These are phyloP conservation scores for Artemia sp. DNA, from an alignment of 2,888 invertebrate genomes.

Conservation along the genomic window DNA sequence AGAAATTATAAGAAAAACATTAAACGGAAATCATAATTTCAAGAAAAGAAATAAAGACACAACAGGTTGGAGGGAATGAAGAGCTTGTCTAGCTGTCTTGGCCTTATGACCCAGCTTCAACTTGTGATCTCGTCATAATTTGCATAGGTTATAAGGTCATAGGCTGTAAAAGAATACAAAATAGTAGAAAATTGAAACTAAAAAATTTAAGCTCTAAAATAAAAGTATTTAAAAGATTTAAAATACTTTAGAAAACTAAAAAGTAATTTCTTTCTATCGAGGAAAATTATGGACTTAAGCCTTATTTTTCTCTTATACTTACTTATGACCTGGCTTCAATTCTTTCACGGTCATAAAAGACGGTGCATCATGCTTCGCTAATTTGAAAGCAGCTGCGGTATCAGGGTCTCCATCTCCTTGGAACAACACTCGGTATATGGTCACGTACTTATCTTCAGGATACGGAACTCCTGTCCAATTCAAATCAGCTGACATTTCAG, in stretches of 20 bases:
- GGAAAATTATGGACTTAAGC: neutral
- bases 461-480: slow-evolving; percentile 69
- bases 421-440: slow-evolving; percentile 69
- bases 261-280: slow-evolving; percentile 8
- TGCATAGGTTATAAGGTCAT: too few relatives aligned
- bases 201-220: too few relatives aligned
- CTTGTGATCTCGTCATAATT: too few relatives aligned
- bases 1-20: too few relatives aligned
- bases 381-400: slow-evolving; percentile 48
- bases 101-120: too few relatives aligned
- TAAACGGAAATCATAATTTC: too few relatives aligned
- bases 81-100: too few relatives aligned
- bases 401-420: slow-evolving; percentile 57
- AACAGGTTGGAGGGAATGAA: too few relatives aligned
- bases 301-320: slow-evolving; percentile 21
- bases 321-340: slow-evolving; percentile 51
- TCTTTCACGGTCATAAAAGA: slow-evolving; percentile 48
- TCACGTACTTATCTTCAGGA: slow-evolving; percentile 74
- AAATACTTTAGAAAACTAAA: neutral
- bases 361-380: slow-evolving; percentile 52
- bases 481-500: slow-evolving; percentile 56
- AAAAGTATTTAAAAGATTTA: slow-evolving; percentile 15
- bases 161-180: too few relatives aligned
- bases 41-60: too few relatives aligned
- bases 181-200: neutral